These are phyloP conservation scores for Stichopus horrens DNA, from an alignment of 53 echinoderm and acorn worm species.

Conservation along the genomic window DNA sequence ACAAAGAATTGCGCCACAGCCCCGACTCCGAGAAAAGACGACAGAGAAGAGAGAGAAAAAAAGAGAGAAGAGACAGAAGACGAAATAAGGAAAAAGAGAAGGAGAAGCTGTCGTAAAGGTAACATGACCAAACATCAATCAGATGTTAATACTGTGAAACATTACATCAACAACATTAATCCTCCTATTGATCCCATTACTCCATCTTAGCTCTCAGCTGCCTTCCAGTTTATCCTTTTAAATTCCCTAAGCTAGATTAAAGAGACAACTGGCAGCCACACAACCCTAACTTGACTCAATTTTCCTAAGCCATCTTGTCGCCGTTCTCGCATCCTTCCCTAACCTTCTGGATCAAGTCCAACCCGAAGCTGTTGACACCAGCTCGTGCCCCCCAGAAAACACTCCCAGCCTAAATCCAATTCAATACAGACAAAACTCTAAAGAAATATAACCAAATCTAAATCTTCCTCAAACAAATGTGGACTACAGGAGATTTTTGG, in stretches of 20 bases:
- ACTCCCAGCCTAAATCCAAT: constrained; percentile 25
- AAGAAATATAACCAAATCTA: constrained; percentile 9
- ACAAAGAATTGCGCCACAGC: no score
- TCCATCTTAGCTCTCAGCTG: constrained; percentile 30
- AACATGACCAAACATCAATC: constrained; percentile 36
- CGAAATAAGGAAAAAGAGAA: neutral
- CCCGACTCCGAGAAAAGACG: no score
- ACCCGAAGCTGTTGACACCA: constrained; percentile 36
- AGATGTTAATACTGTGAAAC: constrained; percentile 24
- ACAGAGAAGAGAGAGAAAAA: neutral
- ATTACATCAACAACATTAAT: constrained; percentile 41
- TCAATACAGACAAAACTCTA: constrained; percentile 29
- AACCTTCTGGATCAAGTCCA: constrained; percentile 45
- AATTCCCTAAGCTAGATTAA: constrained; percentile 27
- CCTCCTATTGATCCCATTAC: constrained; percentile 6
- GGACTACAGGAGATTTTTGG: constrained; percentile 27
- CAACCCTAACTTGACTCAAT: constrained; percentile 22
- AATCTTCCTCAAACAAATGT: constrained; percentile 45
- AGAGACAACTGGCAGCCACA: constrained; percentile 38
- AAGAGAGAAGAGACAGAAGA: neutral
- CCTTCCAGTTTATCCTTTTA: constrained; percentile 25
- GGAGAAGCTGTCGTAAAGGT: neutral
- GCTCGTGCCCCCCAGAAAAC: constrained; percentile 8
- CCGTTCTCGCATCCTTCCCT: constrained; percentile 5
- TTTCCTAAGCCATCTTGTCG: constrained; percentile 27